Percentiles rank a stretch among this genome's conserved stretches.
phyloP scores from a whole-genome alignment of 2,888 invertebrate species.

The Drosophila paucipuncta region DNA sequence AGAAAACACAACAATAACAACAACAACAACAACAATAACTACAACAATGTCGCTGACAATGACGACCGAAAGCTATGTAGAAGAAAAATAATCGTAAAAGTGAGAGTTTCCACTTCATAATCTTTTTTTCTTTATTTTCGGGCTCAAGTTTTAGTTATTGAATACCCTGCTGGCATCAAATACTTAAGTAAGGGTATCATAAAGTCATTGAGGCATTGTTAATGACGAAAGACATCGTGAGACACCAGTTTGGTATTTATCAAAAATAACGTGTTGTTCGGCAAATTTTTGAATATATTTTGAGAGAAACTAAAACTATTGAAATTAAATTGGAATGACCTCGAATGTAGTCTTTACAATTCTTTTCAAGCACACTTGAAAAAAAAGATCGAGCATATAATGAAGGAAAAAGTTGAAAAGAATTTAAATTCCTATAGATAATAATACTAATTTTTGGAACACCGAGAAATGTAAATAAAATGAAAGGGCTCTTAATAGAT shows the following conservation, averaged over 20 bases:
- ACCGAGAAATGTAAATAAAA: not conserved
- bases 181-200: not conserved
- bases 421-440: not conserved
- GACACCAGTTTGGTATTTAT: not conserved
- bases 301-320: not conserved
- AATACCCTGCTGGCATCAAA: slow-evolving; percentile 26
- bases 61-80: slow-evolving; percentile 71
- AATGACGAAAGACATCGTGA: not conserved
- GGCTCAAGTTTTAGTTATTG: slow-evolving; percentile 47
- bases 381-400: not conserved
- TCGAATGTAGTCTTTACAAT: not conserved
- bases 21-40: not conserved
- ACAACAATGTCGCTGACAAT: slow-evolving; percentile 47
- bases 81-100: slow-evolving; percentile 81
- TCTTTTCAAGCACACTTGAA: not conserved
- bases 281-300: not conserved
- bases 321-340: not conserved
- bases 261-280: not conserved
- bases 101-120: slow-evolving; percentile 81
- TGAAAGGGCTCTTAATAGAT: not conserved
- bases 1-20: slow-evolving; percentile 51
- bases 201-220: not conserved
- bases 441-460: not conserved
- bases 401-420: not conserved
- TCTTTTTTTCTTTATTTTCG: slow-evolving; percentile 36